Evolutionary conservation across 1,140 invertebrate species (phyloP), one percentile per base, ranked within the genome.

Genomic region (Armadillidium nasatum): DNA sequence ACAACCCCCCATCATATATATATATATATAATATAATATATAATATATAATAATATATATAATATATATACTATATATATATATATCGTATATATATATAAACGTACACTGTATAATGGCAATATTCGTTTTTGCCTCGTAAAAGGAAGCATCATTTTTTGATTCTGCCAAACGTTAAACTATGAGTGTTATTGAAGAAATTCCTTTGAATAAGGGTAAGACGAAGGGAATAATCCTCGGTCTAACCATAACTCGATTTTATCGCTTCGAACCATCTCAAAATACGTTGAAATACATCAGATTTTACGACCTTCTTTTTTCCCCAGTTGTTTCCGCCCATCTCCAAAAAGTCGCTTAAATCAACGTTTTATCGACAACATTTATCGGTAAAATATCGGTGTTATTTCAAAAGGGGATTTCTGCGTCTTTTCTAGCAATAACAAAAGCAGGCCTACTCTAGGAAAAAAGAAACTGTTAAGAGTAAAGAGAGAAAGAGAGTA

Each of bases 331-430:
- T 23, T 19, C 50, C 60, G 45, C 70, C 50, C 70, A 68, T 46
- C 66, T 73, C 74, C 71, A 44, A 76, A 68, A 70, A 72, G 71
- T 70, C 70, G 44, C 72, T 73, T 76, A 78, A 78, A 78, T 78
- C 77, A 78, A 78, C 75, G 77, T 78, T 78, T 78, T 78, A 78
- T 78, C 77, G 77, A 66, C 77, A 74, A 74, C 77, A 78, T 78
- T 78, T 78, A 78, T 78, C 77, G 77, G 77, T 78, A 71, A 78
- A 78, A 78, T 78, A 78, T 78, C 75, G 77, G 74, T 76, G 75
- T 78, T 78, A 75, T 75, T 76, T 78, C 74, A 73, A 74, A 44
- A 44, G 74, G 77, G 77, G 50, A 60, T 60, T 60, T 19, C 11
- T 33, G 33, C 33, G 2, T 19, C 50, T 60, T 19, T 3, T 2